These are phyloP conservation scores for Pristionchus japonicus DNA, from an alignment of 2,888 invertebrate genomes.

Conservation along the genomic window DNA sequence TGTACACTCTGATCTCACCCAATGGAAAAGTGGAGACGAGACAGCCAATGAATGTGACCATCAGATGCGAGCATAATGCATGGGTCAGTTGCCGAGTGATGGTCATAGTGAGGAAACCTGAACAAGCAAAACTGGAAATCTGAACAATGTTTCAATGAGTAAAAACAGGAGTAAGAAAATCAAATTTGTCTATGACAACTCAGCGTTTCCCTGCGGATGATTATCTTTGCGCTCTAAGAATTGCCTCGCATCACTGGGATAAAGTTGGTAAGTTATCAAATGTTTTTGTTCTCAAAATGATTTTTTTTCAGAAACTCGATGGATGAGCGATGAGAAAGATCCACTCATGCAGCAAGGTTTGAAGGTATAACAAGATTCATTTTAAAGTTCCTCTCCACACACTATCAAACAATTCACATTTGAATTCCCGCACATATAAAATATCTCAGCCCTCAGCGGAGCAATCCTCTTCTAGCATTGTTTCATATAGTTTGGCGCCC, in stretches of 20 bases:
- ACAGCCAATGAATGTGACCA: neutral
- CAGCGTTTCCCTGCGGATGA: neutral
- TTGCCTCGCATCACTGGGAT: neutral
- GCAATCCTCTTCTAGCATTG: no score
- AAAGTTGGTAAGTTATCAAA: neutral
- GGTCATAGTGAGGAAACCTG: no score
- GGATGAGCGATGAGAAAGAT: neutral
- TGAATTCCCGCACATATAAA: no score
- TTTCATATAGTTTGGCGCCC: no score
- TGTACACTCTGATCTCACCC: neutral
- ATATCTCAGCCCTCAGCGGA: no score
- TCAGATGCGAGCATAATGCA: neutral
- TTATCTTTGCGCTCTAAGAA: neutral
- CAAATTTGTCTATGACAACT: neutral
- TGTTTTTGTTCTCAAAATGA: neutral
- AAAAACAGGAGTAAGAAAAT: neutral
- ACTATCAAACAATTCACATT: no score
- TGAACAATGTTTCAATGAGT: no score
- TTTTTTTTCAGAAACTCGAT: neutral
- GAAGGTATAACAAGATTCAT: no score
- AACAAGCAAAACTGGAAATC: no score
- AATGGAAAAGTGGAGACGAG: neutral
- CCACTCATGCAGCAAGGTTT: no score
- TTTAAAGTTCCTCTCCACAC: no score
- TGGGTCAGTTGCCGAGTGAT: neutral